Base-by-base conservation (phyloP, 2,888 invertebrate genomes). In the Drosophila demipolita region DNA sequence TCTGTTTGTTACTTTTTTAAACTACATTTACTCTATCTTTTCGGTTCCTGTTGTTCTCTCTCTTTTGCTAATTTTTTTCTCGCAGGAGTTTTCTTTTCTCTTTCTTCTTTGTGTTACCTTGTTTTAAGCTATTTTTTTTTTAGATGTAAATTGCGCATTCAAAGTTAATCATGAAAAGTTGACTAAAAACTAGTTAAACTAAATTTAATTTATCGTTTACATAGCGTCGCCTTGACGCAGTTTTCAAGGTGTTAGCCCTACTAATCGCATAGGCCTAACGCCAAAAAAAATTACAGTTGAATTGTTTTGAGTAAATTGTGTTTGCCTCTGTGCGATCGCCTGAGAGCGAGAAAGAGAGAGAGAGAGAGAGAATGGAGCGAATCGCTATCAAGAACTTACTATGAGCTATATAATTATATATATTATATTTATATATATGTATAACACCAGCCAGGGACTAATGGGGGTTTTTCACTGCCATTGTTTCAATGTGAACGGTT, bases 301-400 rank as follows among this genome's bases (percentile, higher is more conserved):
- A 49, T 48, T 62, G 20, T 7, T 62, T 64, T 71, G 36, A 32
- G 12, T 26, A 5, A 17, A 58, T 66, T 76, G 49, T 66, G 20
- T 29, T 36, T 63, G 42, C 38, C 64, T 61, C 53, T 76, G 61
- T 64, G 54, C 52, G 45, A 57, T 53, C 35, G 50, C 32, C n/a
- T 53, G 35, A 15, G 15, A 29, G 29, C 15, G 12, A 26, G 6
- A 33, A 48, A 29, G n/a, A 36, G 58, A 35, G 32, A 20, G 33
- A 32, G 38, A 5, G 48, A n/a, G 11, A 15, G 3, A 42, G 23
- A 42, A 63, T 12, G 35, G 33, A 53, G 42, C 59, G 45, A 45
- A 45, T 15, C 45, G 71, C 71, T 80, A 75, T 78, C 80, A 75
- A 67, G 63, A 73, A 71, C 45, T 66, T 33, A 52, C 40, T 54